Evolutionary conservation across 2,888 invertebrate species (phyloP).

Genomic region (Orchesella flavescens): DNA sequence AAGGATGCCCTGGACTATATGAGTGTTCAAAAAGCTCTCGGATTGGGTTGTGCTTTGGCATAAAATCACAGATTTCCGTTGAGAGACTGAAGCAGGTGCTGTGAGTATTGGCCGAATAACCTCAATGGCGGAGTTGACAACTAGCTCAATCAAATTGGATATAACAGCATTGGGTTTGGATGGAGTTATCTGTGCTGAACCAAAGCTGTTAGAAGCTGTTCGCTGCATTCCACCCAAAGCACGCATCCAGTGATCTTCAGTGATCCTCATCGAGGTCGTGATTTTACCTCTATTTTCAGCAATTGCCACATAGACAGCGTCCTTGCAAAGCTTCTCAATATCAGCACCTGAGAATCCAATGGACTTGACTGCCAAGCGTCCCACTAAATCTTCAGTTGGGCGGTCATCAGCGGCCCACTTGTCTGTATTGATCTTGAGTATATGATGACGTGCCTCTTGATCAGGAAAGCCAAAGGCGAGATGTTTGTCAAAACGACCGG

Average conservation of each 20-base stretch:
- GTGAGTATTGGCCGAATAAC: neutral
- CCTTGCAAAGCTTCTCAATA: constrained; percentile 88
- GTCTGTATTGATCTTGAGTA: constrained; percentile 84
- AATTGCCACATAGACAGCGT: constrained; percentile 76
- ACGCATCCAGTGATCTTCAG: constrained; percentile 57
- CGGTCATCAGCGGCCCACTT: constrained; percentile 79
- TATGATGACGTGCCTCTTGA: constrained; percentile 81
- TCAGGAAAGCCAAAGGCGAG: constrained; percentile 88
- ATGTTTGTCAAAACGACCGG: constrained; percentile 92
- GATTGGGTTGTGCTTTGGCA: constrained; percentile 20
- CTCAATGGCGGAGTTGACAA: neutral
- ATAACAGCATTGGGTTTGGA: neutral
- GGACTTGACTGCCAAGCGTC: constrained; percentile 83
- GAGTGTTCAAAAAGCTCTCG: constrained; percentile 45
- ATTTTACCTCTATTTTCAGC: constrained; percentile 19
- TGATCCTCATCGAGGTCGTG: neutral
- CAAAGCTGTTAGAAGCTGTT: constrained; percentile 50
- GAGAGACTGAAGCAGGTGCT: no score
- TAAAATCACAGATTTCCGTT: constrained; percentile 37
- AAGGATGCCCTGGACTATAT: constrained; percentile 48
- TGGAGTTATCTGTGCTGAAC: constrained; percentile 21
- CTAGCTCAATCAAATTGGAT: constrained; percentile 2
- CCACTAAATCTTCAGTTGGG: constrained; percentile 77
- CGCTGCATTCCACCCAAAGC: constrained; percentile 46
- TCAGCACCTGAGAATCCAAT: constrained; percentile 91